Base-by-base conservation (phyloP, 2,888 invertebrate species). In the Campaea margaritaria region DNA sequence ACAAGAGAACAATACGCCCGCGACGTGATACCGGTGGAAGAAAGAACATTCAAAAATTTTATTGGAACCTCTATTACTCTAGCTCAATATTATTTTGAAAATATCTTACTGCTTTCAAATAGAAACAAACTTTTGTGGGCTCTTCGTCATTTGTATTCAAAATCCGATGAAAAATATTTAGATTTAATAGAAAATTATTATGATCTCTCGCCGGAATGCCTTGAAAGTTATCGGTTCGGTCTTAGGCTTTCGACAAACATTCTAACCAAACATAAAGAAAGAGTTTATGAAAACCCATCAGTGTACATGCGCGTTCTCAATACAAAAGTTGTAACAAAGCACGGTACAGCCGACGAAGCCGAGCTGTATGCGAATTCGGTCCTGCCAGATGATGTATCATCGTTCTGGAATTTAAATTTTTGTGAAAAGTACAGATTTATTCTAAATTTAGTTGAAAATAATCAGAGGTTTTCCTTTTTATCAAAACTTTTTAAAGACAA, bases 231-330 rank as follows among this genome's bases (percentile, higher is more conserved):
- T 12, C 39, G 39, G n/a, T 67, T 83, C 13, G 81, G 83, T 39
- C 62, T 70, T 31, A 72, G 78, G 50, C 66, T 79, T 55, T 83
- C 64, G 36, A 73, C 62, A 75, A 74, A 67, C 71, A 79, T 75
- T 66, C 75, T 73, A 65, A 78, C 67, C 27, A 83, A 82, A 52
- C 78, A 85, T 59, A 86, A 82, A 66, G 56, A 69, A 4, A 73
- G 82, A 63, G 76, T 85, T 9, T 2, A 34, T 11, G 10, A 11
- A 34, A 34, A 34, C 34, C 34, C 34, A 34, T 34, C 34, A 34
- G 9, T 34, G 1, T 34, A 34, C 11, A 34, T 34, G 34, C 2
- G 8, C 34, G 11, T 34, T 11, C 34, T 34, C 34, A 2, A 34
- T 11, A 2, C 34, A 34, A 34, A 34, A 2, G 34, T 11, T 34